Conservation (phyloP, 2,113 vertebrate species). For the Xenopus borealis region DNA sequence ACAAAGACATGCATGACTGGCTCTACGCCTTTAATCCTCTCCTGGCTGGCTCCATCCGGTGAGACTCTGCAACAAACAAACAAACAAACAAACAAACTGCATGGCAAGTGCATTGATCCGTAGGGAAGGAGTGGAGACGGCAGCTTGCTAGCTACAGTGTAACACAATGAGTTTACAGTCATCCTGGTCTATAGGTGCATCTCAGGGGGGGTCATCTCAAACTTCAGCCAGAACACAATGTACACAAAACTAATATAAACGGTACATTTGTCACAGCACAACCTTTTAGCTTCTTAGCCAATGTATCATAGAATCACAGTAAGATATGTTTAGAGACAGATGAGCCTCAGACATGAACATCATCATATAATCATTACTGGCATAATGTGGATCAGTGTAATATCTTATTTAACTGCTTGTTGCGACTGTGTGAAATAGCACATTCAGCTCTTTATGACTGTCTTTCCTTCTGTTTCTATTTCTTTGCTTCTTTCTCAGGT, state of each 20-base stretch:
- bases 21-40: constrained; percentile 96
- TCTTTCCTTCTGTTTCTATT: background rate
- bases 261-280: too few species aligned
- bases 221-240: too few species aligned
- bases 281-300: too few species aligned
- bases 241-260: too few species aligned
- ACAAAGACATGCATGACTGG: constrained; percentile 99
- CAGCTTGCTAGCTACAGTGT: background rate
- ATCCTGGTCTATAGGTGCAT: too few species aligned
- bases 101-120: background rate
- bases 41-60: constrained; percentile 96
- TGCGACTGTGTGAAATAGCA: background rate
- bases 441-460: background rate
- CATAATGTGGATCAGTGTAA: too few species aligned
- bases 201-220: too few species aligned
- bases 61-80: constrained; percentile 19
- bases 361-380: too few species aligned
- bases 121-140: background rate
- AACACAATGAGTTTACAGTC: background rate
- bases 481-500: constrained; percentile 65
- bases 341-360: too few species aligned
- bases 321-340: too few species aligned
- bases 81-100: too few species aligned
- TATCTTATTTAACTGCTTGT: background rate
- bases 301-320: too few species aligned